These are phyloP conservation scores for Volucella inflata DNA, from an alignment of 2,888 invertebrate species.

Conservation along the genomic window DNA sequence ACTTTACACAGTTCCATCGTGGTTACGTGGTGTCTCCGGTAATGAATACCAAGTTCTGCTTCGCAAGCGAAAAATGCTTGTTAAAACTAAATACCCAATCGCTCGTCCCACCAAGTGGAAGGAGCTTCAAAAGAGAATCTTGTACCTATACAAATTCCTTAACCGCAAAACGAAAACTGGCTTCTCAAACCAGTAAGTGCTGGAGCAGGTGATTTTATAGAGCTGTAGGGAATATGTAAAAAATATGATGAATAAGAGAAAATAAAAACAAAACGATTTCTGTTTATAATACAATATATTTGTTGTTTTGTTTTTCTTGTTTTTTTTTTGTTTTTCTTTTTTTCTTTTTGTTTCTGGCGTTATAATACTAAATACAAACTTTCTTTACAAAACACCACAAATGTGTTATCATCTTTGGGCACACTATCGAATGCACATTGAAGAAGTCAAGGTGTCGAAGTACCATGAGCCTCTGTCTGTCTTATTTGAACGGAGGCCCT, in stretches of 20 bases:
- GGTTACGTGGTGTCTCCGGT: slow-evolving; percentile 94
- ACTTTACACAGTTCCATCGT: slow-evolving; percentile 92
- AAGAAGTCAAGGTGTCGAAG: slow-evolving; percentile 1
- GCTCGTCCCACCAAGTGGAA: slow-evolving; percentile 91
- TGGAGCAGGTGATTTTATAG: not conserved
- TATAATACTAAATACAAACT: slow-evolving; percentile 66
- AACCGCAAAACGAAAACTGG: slow-evolving; percentile 92
- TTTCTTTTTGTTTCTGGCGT: slow-evolving; percentile 21
- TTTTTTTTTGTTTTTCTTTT: not conserved
- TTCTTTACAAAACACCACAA: slow-evolving; percentile 62
- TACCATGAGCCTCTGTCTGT: not conserved
- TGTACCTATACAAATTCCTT: slow-evolving; percentile 89
- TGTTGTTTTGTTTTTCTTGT: slow-evolving; percentile 42
- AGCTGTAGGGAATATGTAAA: slow-evolving; percentile 6
- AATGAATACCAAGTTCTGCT: slow-evolving; percentile 91
- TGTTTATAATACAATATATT: slow-evolving; percentile 70
- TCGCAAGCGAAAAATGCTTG: slow-evolving; percentile 89
- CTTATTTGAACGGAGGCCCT: not conserved
- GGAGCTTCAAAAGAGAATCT: slow-evolving; percentile 89
- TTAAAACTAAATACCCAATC: slow-evolving; percentile 85
- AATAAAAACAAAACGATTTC: slow-evolving; percentile 1
- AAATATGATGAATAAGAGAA: slow-evolving; percentile 15
- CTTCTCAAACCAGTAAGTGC: slow-evolving; percentile 80
- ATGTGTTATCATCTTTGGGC: slow-evolving; percentile 24
- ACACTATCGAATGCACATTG: slow-evolving; percentile 33